Base-by-base conservation (phyloP, 2,888 invertebrate species). In the Sipha maydis region DNA sequence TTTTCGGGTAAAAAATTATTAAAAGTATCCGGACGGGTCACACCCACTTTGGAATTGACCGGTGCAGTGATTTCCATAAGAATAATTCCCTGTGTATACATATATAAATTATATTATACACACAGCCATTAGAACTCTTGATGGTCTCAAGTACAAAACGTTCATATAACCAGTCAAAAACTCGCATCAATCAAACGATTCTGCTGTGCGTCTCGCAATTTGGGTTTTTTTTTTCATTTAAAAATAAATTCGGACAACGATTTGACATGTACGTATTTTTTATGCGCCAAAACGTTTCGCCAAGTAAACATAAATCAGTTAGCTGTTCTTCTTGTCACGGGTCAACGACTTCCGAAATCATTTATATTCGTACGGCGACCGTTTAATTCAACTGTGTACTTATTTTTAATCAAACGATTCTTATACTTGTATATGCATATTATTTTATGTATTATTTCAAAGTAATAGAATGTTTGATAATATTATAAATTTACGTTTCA, bases 181-280 rank as follows among this genome's bases (percentile, higher is more conserved):
- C 1, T 41, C 41, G 19, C 82, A 82, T 69, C 61, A 82, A 82
- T 71, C 82, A 82, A 48, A 48, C 48, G 31, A 28, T 31, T 34
- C n/a, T 28, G 28, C 1, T 41, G 21, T 14, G 28, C 25, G 38
- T 21, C n/a, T 21, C 11, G 21, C 31, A 19, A 82, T 69, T 69
- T 21, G 38, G 28, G 34, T 73, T 11, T 82, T 69, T 41, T 56
- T 83, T 48, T 71, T 73, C 28, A 56, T 17, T 34, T 7, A 34
- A 76, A 76, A 76, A 76, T 41, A n/a, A 76, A 28, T 25, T 41
- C 7, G 73, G 73, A 54, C 25, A n/a, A 73, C n/a, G 48, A 71
- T 71, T 82, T 82, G 48, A 82, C 82, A 31, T 82, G 31, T 28
- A 28, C n/a, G n/a, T n/a, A 83, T 83, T 54, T 83, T 82, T 83